Conservation (phyloP, 92 coral and sea anemone species). For the Siderastrea siderea region DNA sequence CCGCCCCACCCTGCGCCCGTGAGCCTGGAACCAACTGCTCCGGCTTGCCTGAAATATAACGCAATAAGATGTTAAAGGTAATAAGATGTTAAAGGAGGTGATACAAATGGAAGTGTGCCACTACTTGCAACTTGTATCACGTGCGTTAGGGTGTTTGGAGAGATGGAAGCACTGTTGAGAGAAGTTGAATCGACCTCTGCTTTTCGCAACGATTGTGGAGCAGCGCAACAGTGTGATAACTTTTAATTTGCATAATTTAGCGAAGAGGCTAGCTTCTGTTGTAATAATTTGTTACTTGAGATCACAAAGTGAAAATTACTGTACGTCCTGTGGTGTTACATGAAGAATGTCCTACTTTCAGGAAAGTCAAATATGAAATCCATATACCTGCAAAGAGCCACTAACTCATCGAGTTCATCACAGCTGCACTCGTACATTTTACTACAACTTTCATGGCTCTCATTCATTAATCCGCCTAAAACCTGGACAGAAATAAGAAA, state of each 20-base stretch:
- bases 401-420: constrained; percentile 89
- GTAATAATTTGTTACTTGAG: too few species aligned
- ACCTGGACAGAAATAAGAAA: constrained; percentile 47
- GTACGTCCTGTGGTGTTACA: too few species aligned
- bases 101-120: background rate
- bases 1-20: constrained; percentile 99
- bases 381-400: constrained; percentile 79
- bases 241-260: too few species aligned
- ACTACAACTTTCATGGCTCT: constrained; percentile 94
- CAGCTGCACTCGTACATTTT: constrained; percentile 92
- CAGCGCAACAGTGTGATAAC: too few species aligned
- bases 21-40: constrained; percentile 99
- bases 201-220: too few species aligned
- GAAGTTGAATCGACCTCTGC: too few species aligned
- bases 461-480: constrained; percentile 94
- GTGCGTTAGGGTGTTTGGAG: too few species aligned
- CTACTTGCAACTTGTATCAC: background rate
- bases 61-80: too few species aligned
- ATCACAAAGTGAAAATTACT: too few species aligned
- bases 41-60: constrained; percentile 78
- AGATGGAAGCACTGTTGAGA: too few species aligned
- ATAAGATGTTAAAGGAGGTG: too few species aligned
- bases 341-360: background rate
- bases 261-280: too few species aligned
- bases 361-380: background rate